Base-by-base conservation (phyloP, 2,113 vertebrate species). In the Antennarius striatus region DNA sequence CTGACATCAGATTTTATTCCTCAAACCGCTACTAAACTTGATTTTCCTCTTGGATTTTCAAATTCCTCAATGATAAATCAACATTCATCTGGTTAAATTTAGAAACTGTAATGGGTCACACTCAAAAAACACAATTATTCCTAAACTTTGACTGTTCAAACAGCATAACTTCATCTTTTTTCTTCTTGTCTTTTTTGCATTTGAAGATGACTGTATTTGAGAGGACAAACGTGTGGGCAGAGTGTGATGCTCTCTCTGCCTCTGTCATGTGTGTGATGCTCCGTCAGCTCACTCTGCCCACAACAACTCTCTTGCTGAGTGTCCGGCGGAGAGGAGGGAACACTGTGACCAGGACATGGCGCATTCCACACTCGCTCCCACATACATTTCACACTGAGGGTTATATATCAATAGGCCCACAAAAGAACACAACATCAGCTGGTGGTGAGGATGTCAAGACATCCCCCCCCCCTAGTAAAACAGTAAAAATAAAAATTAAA, bases 231-330 rank as follows among this genome's bases (percentile, higher is more conserved):
- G 83, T 61, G 90, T 90, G 87, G 90, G 90, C 72, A 52, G 86
- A 75, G 88, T 85, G 90, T 82, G 90, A 90, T 83, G 86, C 84
- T 86, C 75, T 89, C 42, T 43, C 42, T 43, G 42, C 42, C 42
- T 43, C 42, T 43, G 42, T 43, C 42, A 43, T 43, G 42, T 43
- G 87, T 85, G 88, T 82, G 90, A 90, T 83, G 86, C 84, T 86
- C 77, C 88, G 80, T 87, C 87, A 43, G 42, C 42, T 43, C 42
- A 89, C 83, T 82, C 89, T 68, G 80, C 88, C 87, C 83, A 90
- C 89, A 85, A 80, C 75, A 88, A 86, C 82, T 89, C 83, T 90
- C 84, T 85, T 77, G 79, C 86, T 83, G 84, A 89, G 87, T 88
- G 90, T 87, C 85, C 86, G 60, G 79, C 81, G 81, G 75, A 88